phyloP scores from a whole-genome alignment of 2,888 invertebrate species.

The Caenorhabditis afra region DNA sequence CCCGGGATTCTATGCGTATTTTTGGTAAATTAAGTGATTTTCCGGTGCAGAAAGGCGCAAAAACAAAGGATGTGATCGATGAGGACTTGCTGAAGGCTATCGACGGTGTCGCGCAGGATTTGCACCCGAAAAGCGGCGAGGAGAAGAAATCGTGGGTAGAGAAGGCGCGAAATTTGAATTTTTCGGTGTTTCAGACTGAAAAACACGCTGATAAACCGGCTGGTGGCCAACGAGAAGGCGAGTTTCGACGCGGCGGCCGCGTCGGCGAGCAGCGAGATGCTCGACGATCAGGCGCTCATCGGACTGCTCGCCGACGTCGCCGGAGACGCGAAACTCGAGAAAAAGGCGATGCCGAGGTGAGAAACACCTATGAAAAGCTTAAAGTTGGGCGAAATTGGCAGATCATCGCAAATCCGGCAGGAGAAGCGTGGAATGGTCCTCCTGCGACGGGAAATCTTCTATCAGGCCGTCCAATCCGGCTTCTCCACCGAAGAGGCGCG shows the following conservation, averaged over 20 bases:
- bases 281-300: constrained; percentile 63
- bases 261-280: constrained; percentile 66
- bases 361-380: neutral
- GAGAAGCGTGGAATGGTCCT: constrained; percentile 60
- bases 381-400: neutral
- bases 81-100: constrained; percentile 68
- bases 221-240: constrained; percentile 68
- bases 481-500: constrained; percentile 65
- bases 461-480: constrained; percentile 74
- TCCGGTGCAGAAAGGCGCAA: constrained; percentile 52
- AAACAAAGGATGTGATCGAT: constrained; percentile 66
- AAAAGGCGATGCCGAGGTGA: constrained; percentile 47
- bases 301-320: constrained; percentile 59
- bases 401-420: constrained; percentile 46
- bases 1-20: no score
- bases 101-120: constrained; percentile 59
- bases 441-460: constrained; percentile 73
- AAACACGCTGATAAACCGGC: constrained; percentile 64
- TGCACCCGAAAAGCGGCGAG: constrained; percentile 54
- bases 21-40: neutral
- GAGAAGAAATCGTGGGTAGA: constrained; percentile 61
- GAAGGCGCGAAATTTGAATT: no score
- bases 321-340: constrained; percentile 47
- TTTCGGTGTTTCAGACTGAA: constrained; percentile 54
- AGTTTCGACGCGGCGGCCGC: constrained; percentile 69